A percentile compares a stretch with the other conserved stretches of the same genome.
phyloP scores from a whole-genome alignment of 1,140 invertebrate species.

The Luehdorfia chinensis region DNA sequence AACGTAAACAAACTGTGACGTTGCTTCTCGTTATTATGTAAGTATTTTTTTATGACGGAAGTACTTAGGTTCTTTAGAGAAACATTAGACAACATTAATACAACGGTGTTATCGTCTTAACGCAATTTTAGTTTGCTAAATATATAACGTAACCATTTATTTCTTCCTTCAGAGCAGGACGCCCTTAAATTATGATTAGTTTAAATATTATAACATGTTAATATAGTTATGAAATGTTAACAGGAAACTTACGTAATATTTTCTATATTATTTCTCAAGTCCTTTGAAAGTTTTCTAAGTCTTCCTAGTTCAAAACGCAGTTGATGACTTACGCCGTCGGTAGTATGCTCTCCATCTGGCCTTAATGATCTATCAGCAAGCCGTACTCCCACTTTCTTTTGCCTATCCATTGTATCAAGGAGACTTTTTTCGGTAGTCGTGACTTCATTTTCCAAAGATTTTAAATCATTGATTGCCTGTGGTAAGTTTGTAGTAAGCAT shows the following conservation, averaged over 20 bases:
- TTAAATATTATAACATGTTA: too few species aligned
- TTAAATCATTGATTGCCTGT: slow-evolving; percentile 42
- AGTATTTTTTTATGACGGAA: too few species aligned
- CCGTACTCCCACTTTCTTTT: slow-evolving; percentile 36
- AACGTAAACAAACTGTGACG: too few species aligned
- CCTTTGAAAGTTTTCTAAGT: slow-evolving; percentile 35
- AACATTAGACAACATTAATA: too few species aligned
- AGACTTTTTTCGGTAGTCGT: slow-evolving; percentile 41
- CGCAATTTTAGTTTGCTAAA: too few species aligned
- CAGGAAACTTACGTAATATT: slow-evolving; percentile 44
- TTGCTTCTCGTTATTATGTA: too few species aligned
- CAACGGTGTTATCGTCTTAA: too few species aligned
- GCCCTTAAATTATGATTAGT: too few species aligned
- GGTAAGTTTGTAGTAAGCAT: background rate
- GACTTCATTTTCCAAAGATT: slow-evolving; percentile 41
- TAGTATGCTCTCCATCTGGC: slow-evolving; percentile 40
- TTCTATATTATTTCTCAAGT: slow-evolving; percentile 41
- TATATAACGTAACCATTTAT: too few species aligned
- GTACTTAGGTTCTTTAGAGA: too few species aligned
- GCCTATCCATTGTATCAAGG: slow-evolving; percentile 44
- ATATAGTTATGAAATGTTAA: too few species aligned
- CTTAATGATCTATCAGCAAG: slow-evolving; percentile 36
- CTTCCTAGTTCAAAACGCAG: slow-evolving; percentile 43
- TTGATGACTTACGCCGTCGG: slow-evolving; percentile 45
- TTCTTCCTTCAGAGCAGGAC: too few species aligned